phyloP scores from a whole-genome alignment of 2,888 invertebrate species.

The Drosophila subsilvestris region DNA sequence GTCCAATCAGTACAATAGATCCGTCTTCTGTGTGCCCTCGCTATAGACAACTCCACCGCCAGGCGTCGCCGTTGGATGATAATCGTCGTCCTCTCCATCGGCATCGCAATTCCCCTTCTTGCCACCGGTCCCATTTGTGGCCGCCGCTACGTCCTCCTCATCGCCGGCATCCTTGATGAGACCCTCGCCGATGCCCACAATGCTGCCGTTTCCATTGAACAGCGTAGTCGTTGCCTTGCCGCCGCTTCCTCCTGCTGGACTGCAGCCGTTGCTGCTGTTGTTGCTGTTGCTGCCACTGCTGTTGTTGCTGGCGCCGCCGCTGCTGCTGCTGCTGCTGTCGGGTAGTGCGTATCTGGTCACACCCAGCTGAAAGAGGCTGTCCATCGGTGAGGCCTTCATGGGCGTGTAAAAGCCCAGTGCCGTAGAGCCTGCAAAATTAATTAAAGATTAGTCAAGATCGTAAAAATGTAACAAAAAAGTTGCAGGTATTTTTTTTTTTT shows the following conservation, averaged over 20 bases:
- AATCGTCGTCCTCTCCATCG: slow-evolving; percentile 52
- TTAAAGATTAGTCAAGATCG: not conserved
- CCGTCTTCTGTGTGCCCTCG: slow-evolving; percentile 84
- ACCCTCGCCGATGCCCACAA: slow-evolving; percentile 60
- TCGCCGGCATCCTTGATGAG: slow-evolving; percentile 48
- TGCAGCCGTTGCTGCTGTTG: slow-evolving; percentile 31
- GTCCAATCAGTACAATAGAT: slow-evolving; percentile 81
- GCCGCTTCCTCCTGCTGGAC: slow-evolving; percentile 33
- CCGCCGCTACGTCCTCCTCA: slow-evolving; percentile 3
- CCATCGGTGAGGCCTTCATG: slow-evolving; percentile 87
- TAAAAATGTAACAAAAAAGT: not conserved
- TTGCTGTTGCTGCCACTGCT: slow-evolving; percentile 38
- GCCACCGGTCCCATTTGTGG: slow-evolving; percentile 11
- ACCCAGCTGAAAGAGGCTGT: slow-evolving; percentile 90
- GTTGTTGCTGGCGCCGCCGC: slow-evolving; percentile 17
- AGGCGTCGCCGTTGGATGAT: slow-evolving; percentile 37
- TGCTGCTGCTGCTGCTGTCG: slow-evolving; percentile 52
- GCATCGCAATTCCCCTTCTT: slow-evolving; percentile 8
- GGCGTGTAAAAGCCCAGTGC: slow-evolving; percentile 93
- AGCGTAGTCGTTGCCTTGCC: slow-evolving; percentile 31
- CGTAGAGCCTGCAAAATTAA: slow-evolving; percentile 85
- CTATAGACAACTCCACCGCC: slow-evolving; percentile 82
- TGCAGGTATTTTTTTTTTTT: not conserved
- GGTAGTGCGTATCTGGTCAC: slow-evolving; percentile 86
- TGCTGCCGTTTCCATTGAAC: slow-evolving; percentile 55